These are phyloP conservation scores for Laticauda colubrina DNA, from an alignment of 2,113 vertebrate genomes.

Conservation along the genomic window DNA sequence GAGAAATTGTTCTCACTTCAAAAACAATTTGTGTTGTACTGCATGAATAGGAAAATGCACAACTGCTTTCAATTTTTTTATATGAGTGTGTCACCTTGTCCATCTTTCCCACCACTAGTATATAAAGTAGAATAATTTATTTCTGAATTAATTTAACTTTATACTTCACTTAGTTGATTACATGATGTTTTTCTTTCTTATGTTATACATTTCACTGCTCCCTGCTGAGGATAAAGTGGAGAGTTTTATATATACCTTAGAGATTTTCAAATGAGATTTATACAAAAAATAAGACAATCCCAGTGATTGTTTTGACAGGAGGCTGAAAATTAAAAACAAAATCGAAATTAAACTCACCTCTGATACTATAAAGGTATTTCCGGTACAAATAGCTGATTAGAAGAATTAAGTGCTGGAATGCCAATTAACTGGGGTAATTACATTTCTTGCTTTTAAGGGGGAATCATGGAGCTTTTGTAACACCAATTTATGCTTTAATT, in stretches of 20 bases:
- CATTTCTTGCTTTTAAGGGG: slow-evolving; percentile 19
- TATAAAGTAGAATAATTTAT: not conserved
- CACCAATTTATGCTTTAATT: slow-evolving; percentile 22
- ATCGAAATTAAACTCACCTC: slow-evolving; percentile 35
- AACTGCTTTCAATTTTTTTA: not conserved
- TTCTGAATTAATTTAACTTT: not conserved
- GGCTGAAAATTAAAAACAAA: slow-evolving; percentile 40
- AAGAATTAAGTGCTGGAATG: not conserved
- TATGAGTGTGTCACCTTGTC: not conserved
- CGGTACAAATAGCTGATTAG: slow-evolving; percentile 30
- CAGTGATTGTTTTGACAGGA: not conserved
- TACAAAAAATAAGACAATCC: not conserved
- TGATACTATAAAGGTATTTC: slow-evolving; percentile 30
- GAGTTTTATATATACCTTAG: not conserved
- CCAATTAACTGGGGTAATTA: slow-evolving; percentile 3
- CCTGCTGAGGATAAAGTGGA: not conserved
- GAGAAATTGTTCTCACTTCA: slow-evolving; percentile 6
- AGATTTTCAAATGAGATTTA: not conserved
- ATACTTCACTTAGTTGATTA: not conserved
- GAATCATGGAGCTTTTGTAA: slow-evolving; percentile 23
- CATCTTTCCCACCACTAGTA: not conserved
- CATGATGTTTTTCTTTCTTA: not conserved
- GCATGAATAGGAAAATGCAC: not conserved
- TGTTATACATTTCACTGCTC: not conserved
- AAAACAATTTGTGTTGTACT: not conserved